These are phyloP conservation scores for Cataglyphis hispanica DNA, from an alignment of 1,140 invertebrate species.

Conservation along the genomic window DNA sequence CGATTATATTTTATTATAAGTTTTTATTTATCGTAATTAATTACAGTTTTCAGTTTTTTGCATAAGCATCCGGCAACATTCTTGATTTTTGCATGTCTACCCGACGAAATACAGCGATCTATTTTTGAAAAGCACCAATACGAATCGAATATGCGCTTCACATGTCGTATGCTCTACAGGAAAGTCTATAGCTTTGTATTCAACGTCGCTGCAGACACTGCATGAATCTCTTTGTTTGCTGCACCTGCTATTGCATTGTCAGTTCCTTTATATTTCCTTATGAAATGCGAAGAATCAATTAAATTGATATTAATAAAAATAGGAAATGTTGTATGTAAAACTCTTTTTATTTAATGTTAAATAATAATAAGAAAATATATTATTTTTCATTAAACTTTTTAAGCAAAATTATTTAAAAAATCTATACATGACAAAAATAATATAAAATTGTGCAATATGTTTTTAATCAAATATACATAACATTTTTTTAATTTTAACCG, in stretches of 20 bases:
- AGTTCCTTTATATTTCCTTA: not conserved
- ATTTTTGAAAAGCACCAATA: slow-evolving; percentile 41
- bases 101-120: not conserved
- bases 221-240: slow-evolving; percentile 34
- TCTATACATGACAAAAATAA: not conserved
- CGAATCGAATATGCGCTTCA: slow-evolving; percentile 21
- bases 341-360: no score
- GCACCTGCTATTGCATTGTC: not conserved
- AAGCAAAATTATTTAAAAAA: not conserved
- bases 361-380: no score
- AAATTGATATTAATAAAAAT: not conserved
- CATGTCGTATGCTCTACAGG: not conserved
- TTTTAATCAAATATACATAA: not conserved
- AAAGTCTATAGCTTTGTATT: slow-evolving; percentile 58
- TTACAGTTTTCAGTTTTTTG: not conserved
- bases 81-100: not conserved
- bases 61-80: not conserved
- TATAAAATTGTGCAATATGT: not conserved
- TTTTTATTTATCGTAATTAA: not conserved
- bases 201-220: not conserved
- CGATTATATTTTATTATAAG: not conserved
- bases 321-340: not conserved
- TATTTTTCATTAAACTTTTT: not conserved
- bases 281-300: not conserved
- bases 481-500: not conserved